Conservation (phyloP, 1,140 invertebrate species). For the Coptotermes formosanus region DNA sequence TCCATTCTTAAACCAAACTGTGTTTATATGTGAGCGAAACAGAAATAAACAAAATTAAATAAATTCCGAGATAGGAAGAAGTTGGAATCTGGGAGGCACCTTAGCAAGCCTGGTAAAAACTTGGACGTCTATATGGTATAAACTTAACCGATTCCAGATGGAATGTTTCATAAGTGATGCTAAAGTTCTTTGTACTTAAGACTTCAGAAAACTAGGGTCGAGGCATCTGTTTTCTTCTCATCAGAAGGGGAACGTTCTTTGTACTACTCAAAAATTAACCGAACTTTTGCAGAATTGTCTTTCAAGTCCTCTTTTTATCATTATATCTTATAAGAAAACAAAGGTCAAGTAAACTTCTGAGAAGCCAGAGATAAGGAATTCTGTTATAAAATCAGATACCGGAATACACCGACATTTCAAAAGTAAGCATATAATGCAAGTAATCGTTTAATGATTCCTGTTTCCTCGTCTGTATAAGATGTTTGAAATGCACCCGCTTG, state of each 20-base stretch:
- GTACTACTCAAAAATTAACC: not conserved
- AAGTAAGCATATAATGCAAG: no score
- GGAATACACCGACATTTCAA: not conserved
- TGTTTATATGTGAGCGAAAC: no score
- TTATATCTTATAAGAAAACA: not conserved
- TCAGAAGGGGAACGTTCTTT: not conserved
- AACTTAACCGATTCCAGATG: not conserved
- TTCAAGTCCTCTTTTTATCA: not conserved
- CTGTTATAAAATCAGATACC: not conserved
- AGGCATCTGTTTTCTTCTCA: slow-evolving; percentile 6
- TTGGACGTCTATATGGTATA: not conserved
- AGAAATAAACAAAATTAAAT: no score
- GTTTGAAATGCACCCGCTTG: no score
- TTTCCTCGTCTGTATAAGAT: no score
- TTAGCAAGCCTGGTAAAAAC: not conserved
- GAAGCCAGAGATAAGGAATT: not conserved
- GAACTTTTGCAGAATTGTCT: not conserved
- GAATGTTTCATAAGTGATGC: not conserved
- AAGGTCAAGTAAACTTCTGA: not conserved
- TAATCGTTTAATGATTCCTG: no score
- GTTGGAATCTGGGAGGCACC: not conserved
- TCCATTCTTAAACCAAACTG: no score
- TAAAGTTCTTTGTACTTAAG: not conserved
- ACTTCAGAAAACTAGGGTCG: not conserved
- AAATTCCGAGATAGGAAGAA: not conserved